These are phyloP conservation scores for Leontocebus nigricollis DNA, from an alignment of 2,797 vertebrate genomes.

Conservation along the genomic window DNA sequence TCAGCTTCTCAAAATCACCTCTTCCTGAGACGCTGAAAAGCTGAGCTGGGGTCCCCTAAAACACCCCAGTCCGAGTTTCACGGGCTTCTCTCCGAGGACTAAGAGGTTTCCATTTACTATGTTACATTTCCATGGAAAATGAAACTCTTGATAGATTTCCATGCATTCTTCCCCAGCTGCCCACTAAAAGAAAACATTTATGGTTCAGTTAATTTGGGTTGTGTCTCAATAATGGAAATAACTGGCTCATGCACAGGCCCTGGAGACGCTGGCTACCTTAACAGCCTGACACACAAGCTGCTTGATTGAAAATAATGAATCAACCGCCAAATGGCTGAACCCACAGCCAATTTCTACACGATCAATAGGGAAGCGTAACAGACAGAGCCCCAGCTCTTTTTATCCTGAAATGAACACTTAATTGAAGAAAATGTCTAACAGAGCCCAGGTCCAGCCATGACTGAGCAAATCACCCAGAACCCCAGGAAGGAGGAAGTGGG, in stretches of 20 bases:
- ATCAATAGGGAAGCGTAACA: fast-evolving
- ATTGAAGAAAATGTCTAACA: fast-evolving
- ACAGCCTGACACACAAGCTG: neutral
- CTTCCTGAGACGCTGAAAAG: neutral
- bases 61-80: neutral
- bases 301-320: slow-evolving; percentile 41
- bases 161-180: neutral
- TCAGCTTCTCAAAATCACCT: neutral
- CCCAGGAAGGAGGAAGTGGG: fast-evolving
- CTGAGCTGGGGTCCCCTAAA: neutral
- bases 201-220: slow-evolving; percentile 42
- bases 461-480: fast-evolving
- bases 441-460: neutral
- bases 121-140: neutral
- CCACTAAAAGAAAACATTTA: slow-evolving; percentile 31
- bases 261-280: neutral
- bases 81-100: neutral
- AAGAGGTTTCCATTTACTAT: neutral
- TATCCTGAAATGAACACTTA: neutral
- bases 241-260: neutral
- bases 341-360: neutral
- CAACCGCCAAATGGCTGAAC: neutral
- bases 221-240: slow-evolving; percentile 41
- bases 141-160: neutral
- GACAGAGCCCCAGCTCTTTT: neutral